phyloP scores from a whole-genome alignment of 2,113 vertebrate genomes.

The Passer montanus region DNA sequence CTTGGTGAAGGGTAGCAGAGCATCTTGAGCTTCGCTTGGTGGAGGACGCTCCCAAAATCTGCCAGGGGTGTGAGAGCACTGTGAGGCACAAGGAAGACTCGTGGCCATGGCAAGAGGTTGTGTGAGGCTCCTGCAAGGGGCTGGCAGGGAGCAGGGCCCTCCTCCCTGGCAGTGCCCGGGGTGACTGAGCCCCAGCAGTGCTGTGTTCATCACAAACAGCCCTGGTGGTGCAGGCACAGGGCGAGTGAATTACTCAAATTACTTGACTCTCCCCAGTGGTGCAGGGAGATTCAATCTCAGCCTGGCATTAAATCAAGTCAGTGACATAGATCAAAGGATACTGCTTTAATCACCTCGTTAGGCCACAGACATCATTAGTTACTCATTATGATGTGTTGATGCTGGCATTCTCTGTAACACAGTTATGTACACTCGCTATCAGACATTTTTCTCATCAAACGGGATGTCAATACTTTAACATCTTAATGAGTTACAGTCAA shows the following conservation, averaged over 20 bases:
- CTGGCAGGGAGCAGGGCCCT: background rate
- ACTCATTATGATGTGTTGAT: slow-evolving; percentile 70
- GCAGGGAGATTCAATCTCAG: slow-evolving; percentile 13
- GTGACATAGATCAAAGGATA: slow-evolving; percentile 64
- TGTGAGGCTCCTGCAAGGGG: background rate
- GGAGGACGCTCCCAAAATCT: background rate
- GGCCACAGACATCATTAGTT: slow-evolving; percentile 66
- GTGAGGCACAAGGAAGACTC: fast-evolving
- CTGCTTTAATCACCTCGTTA: slow-evolving; percentile 60
- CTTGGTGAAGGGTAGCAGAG: background rate
- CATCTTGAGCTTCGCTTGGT: background rate
- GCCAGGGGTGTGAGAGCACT: background rate
- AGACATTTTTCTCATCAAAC: slow-evolving; percentile 63
- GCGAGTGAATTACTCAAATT: slow-evolving; percentile 37
- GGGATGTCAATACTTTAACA: slow-evolving; percentile 64
- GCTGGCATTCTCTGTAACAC: background rate
- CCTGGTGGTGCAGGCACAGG: background rate
- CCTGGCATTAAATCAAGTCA: slow-evolving; percentile 49
- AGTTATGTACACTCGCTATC: slow-evolving; percentile 52
- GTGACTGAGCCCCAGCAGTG: background rate
- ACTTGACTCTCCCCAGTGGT: slow-evolving; percentile 36
- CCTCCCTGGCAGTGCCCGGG: fast-evolving
- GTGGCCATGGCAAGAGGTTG: fast-evolving
- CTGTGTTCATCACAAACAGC: background rate
- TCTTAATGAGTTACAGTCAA: slow-evolving; percentile 73